Evolutionary conservation across 1,140 invertebrate genomes (phyloP).

Genomic region (Lepidurus arcticus): DNA sequence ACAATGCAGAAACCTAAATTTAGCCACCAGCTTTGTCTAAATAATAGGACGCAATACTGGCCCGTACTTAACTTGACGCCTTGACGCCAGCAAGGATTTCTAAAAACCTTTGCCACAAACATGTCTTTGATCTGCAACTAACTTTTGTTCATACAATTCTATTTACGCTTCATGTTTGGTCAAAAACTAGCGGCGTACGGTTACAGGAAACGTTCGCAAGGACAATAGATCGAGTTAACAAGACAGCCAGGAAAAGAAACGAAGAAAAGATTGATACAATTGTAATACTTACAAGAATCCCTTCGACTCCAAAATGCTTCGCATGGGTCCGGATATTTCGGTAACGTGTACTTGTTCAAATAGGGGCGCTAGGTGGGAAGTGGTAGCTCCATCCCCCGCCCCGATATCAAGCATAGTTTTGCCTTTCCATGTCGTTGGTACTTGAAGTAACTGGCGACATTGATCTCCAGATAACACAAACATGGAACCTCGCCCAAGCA

Average conservation of each 20-base stretch:
- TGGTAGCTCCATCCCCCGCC: constrained; percentile 85
- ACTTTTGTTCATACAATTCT: too few relatives aligned
- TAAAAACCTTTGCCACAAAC: not conserved
- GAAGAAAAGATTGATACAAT: not conserved
- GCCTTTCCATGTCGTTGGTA: constrained; percentile 43
- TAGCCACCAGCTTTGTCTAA: not conserved
- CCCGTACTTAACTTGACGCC: not conserved
- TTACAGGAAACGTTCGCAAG: not conserved
- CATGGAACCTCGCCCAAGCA: constrained; percentile 82
- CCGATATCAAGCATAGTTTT: constrained; percentile 71
- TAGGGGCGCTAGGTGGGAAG: constrained; percentile 62
- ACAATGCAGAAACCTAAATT: not conserved
- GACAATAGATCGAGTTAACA: not conserved
- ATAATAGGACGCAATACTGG: not conserved
- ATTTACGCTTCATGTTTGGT: too few relatives aligned
- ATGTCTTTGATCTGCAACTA: not conserved
- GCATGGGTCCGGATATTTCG: constrained; percentile 79
- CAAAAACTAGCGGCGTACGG: not conserved
- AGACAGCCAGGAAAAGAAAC: not conserved
- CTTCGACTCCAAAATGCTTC: constrained; percentile 59
- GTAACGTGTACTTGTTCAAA: constrained; percentile 72
- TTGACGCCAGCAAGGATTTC: not conserved
- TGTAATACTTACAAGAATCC: constrained; percentile 63
- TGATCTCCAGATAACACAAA: constrained; percentile 79
- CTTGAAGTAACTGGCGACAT: constrained; percentile 58